Conservation (phyloP, 2,888 invertebrate genomes). For the Leptarthrus brevirostris region DNA sequence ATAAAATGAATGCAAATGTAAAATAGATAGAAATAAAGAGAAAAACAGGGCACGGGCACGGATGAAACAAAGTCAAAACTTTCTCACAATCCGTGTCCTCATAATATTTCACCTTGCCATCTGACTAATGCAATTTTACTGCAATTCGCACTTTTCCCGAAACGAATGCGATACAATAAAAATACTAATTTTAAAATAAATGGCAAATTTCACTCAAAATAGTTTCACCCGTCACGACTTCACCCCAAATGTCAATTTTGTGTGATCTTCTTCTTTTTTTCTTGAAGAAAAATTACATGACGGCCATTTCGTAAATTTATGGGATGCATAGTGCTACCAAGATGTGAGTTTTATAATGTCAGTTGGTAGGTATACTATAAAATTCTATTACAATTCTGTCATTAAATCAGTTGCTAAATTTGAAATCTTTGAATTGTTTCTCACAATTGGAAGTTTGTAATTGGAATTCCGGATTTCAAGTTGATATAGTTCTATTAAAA, state of each 20-base stretch:
- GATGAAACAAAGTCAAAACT: slow-evolving; percentile 43
- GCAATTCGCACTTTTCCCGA: background rate
- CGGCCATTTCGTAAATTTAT: slow-evolving; percentile 32
- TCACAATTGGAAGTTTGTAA: no score
- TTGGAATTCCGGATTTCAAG: no score
- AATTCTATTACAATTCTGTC: background rate
- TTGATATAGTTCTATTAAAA: no score
- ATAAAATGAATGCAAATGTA: background rate
- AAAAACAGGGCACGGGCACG: slow-evolving; percentile 40
- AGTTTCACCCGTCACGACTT: slow-evolving; percentile 41
- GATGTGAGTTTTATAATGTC: background rate
- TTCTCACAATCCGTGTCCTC: slow-evolving; percentile 46
- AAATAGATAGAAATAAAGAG: slow-evolving; percentile 8
- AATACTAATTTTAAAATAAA: slow-evolving; percentile 11
- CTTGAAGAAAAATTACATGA: slow-evolving; percentile 3
- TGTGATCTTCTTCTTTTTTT: slow-evolving; percentile 40
- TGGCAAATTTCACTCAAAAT: slow-evolving; percentile 18
- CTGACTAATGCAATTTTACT: slow-evolving; percentile 5
- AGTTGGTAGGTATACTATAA: background rate
- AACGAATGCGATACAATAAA: slow-evolving; percentile 6
- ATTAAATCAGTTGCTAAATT: no score
- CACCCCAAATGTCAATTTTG: slow-evolving; percentile 43
- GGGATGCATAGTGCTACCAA: no score
- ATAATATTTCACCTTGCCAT: slow-evolving; percentile 22
- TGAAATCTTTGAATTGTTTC: no score